Percentiles rank a stretch among this genome's conserved stretches.
phyloP scores from a whole-genome alignment of 2,113 vertebrate species.

The Pampusana beccarii region DNA sequence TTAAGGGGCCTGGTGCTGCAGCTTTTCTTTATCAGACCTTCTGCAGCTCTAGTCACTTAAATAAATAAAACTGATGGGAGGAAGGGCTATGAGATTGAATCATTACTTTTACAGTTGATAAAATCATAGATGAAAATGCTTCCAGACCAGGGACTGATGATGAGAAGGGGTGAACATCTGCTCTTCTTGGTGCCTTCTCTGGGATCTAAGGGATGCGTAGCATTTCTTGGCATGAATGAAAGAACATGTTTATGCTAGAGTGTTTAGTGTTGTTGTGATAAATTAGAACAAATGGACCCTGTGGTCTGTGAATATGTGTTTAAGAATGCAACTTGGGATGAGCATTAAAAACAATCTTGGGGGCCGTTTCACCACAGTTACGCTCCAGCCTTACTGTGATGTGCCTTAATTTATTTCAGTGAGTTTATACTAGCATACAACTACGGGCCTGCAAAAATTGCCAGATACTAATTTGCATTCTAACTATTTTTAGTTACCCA shows the following conservation, averaged over 20 bases:
- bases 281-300: conserved; percentile 19
- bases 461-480: not conserved
- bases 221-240: conserved; percentile 8
- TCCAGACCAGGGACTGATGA: not conserved
- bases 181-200: not conserved
- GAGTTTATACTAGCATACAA: not conserved
- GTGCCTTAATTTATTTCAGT: not conserved
- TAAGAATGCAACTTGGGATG: conserved; percentile 31
- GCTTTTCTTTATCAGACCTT: not conserved
- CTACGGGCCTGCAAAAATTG: not conserved
- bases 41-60: not conserved
- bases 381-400: not conserved
- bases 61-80: not conserved
- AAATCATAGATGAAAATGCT: not conserved
- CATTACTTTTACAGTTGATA: not conserved
- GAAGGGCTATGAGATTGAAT: not conserved
- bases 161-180: not conserved
- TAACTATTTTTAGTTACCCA: not conserved
- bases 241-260: conserved; percentile 12
- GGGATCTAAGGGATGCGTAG: not conserved
- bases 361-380: not conserved
- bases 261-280: conserved; percentile 29
- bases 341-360: not conserved
- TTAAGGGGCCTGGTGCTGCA: not conserved
- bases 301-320: conserved; percentile 33